Conservation (phyloP, 1,140 invertebrate genomes). For the Yoshiicerus persimilis region DNA sequence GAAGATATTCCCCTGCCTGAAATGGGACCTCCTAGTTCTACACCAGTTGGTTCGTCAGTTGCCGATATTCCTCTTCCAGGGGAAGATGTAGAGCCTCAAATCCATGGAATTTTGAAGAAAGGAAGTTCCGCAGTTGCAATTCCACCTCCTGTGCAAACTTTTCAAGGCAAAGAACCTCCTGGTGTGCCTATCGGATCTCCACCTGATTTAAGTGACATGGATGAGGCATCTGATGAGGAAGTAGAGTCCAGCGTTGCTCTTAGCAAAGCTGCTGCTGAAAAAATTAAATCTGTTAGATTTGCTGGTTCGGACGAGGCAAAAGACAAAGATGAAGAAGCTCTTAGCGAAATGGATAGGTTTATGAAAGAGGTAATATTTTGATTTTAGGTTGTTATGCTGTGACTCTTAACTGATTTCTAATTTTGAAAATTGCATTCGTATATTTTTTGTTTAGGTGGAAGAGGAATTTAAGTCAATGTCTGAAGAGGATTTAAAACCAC, state of each 20-base stretch:
- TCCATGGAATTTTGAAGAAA: conserved; percentile 69
- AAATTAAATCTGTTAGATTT: conserved; percentile 52
- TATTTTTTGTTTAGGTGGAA: conserved; percentile 2
- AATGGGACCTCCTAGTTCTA: conserved; percentile 62
- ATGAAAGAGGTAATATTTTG: conserved; percentile 69
- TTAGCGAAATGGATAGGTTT: conserved; percentile 66
- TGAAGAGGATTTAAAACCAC: conserved; percentile 49
- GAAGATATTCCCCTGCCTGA: conserved; percentile 93
- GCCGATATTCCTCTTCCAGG: conserved; percentile 51
- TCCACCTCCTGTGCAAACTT: conserved; percentile 50
- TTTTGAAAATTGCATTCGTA: neutral
- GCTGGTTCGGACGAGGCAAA: conserved; percentile 14
- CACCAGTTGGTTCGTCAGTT: conserved; percentile 53
- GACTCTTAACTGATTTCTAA: conserved; percentile 9
- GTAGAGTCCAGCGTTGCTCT: conserved; percentile 55
- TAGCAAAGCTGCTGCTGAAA: conserved; percentile 70
- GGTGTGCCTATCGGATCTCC: conserved; percentile 85
- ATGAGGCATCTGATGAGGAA: conserved; percentile 51
- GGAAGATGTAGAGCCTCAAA: conserved; percentile 45
- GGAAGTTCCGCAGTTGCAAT: conserved; percentile 43
- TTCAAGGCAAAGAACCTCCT: conserved; percentile 65
- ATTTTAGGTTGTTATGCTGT: neutral
- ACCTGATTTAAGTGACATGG: conserved; percentile 64
- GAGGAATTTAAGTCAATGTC: conserved; percentile 45
- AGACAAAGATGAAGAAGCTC: conserved; percentile 50